These are phyloP conservation scores for Xanthorhoe designata DNA, from an alignment of 2,888 invertebrate species.

Conservation along the genomic window DNA sequence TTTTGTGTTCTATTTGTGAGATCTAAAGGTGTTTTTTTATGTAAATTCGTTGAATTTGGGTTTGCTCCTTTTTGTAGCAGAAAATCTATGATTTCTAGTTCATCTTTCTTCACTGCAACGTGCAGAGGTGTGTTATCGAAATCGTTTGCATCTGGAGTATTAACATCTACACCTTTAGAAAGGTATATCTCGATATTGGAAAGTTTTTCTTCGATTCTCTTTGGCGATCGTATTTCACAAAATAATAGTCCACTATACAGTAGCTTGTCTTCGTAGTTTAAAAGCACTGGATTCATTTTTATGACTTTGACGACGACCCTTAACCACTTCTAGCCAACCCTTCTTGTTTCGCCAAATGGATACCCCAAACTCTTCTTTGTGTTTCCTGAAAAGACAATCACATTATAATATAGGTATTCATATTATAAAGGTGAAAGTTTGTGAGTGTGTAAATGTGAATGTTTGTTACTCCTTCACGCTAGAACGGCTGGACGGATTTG, in stretches of 20 bases:
- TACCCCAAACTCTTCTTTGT: background rate
- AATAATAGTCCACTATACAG: constrained; percentile 22
- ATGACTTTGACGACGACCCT: background rate
- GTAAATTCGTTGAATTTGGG: constrained; percentile 5
- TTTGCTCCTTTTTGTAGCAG: constrained; percentile 21
- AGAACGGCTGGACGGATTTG: too few species aligned
- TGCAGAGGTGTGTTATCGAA: constrained; percentile 23
- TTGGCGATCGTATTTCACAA: constrained; percentile 14
- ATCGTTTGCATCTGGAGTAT: constrained; percentile 25
- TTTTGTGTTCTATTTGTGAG: constrained; percentile 2
- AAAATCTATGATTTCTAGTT: constrained; percentile 18
- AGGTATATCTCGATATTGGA: constrained; percentile 11
- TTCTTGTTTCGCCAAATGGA: background rate
- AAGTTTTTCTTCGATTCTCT: constrained; percentile 6
- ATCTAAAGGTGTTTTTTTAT: constrained; percentile 6
- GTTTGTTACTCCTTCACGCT: too few species aligned
- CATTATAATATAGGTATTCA: too few species aligned
- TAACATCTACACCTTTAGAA: constrained; percentile 11
- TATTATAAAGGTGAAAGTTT: too few species aligned
- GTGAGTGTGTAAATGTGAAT: too few species aligned
- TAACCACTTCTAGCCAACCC: background rate
- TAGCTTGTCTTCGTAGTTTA: constrained; percentile 15
- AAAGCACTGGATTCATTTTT: background rate
- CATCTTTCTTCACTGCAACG: constrained; percentile 14
- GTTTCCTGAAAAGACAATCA: background rate